phyloP scores from a whole-genome alignment of 2,888 invertebrate genomes.

The Vesta saturnalis region DNA sequence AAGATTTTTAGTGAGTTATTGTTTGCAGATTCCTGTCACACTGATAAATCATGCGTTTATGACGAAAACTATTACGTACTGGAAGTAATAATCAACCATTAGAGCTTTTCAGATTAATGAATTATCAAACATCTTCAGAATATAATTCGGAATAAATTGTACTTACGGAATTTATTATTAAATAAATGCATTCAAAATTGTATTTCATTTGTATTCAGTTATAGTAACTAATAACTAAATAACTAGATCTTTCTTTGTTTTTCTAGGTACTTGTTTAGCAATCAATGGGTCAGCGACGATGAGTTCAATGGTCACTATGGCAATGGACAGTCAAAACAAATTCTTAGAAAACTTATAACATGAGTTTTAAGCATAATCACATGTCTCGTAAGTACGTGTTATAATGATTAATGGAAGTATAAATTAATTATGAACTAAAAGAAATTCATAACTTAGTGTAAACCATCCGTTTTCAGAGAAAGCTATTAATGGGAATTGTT shows the following conservation, averaged over 20 bases:
- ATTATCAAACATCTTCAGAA: slow-evolving; percentile 45
- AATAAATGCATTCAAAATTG: background rate
- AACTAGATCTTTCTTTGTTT: background rate
- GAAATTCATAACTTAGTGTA: no score
- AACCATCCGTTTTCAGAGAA: no score
- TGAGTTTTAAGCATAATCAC: no score
- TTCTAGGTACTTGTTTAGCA: background rate
- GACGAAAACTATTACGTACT: slow-evolving; percentile 47
- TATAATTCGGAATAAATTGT: slow-evolving; percentile 34
- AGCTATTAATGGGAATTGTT: no score
- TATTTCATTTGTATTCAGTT: background rate
- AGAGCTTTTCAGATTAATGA: slow-evolving; percentile 51
- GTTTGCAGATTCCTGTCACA: slow-evolving; percentile 59
- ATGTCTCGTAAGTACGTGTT: no score
- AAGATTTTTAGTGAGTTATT: background rate
- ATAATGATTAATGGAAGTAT: no score
- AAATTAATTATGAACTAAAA: no score
- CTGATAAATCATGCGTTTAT: slow-evolving; percentile 57
- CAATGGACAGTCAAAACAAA: background rate
- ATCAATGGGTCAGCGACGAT: slow-evolving; percentile 5
- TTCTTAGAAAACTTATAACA: background rate
- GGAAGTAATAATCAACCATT: slow-evolving; percentile 34
- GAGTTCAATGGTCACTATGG: slow-evolving; percentile 10
- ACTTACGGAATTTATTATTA: slow-evolving; percentile 13
- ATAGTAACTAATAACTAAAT: background rate